Conservation (phyloP, 2,888 invertebrate species). For the Nymphalis polychloros region DNA sequence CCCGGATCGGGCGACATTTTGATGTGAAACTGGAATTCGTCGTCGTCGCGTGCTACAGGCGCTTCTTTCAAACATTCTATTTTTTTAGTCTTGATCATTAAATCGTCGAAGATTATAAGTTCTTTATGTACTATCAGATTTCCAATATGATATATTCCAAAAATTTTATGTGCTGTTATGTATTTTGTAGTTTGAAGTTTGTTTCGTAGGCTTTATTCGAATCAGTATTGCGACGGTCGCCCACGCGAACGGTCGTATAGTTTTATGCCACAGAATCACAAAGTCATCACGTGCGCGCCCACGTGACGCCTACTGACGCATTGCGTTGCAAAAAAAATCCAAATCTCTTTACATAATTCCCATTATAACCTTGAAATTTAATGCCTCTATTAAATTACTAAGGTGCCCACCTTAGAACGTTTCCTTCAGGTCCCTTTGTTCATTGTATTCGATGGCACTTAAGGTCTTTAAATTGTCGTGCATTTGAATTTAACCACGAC, state of each 20-base stretch:
- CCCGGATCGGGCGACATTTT: constrained; percentile 58
- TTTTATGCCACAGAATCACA: constrained; percentile 58
- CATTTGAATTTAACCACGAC: constrained; percentile 38
- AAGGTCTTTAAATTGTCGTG: constrained; percentile 43
- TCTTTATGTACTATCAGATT: constrained; percentile 25
- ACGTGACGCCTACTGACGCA: constrained; percentile 73
- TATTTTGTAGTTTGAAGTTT: constrained; percentile 21
- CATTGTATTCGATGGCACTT: constrained; percentile 60
- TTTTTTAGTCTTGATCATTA: constrained; percentile 51
- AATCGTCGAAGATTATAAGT: constrained; percentile 47
- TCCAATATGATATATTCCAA: constrained; percentile 23
- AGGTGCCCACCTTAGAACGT: constrained; percentile 65
- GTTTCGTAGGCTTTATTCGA: constrained; percentile 28
- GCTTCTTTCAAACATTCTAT: constrained; percentile 47
- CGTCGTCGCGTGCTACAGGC: constrained; percentile 46
- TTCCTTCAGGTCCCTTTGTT: constrained; percentile 60
- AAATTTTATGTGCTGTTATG: constrained; percentile 17
- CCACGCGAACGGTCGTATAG: constrained; percentile 70
- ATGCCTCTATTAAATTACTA: constrained; percentile 71
- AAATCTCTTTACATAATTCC: constrained; percentile 68
- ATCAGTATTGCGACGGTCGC: constrained; percentile 65
- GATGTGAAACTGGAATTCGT: constrained; percentile 52
- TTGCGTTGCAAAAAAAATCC: constrained; percentile 78
- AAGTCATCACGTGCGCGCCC: constrained; percentile 76
- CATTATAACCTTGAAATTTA: constrained; percentile 75